Base-by-base conservation (phyloP, 2,797 vertebrate genomes). In the Tamandua tetradactyla region DNA sequence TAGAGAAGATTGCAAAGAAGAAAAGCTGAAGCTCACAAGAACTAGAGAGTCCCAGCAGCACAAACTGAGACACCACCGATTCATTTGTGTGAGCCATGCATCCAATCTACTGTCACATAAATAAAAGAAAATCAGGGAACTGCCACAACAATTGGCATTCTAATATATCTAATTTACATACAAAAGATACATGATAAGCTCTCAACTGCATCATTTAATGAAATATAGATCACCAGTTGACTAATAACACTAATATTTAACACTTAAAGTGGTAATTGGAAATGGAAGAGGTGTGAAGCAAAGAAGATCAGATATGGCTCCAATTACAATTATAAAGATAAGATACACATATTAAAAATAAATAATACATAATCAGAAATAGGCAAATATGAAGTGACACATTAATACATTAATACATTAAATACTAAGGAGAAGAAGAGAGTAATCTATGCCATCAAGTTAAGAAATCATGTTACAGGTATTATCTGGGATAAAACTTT, bases 11-110 rank as follows among this genome's bases (percentile, higher is more conserved):
- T 61, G 75, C 11, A 78, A 98, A 97, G n/a, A 97, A 62, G 40
- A 97, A 61, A 37, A 97, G 47, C 32, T 97, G 96, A 62, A 97
- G 69, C 93, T 96, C 81, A 93, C 88, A 44, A 61, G 96, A 96
- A 18, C 61, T 66, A 44, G 97, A 95, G 18, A 98, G 94, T 72
- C 97, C 97, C 84, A 96, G 85, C 66, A 98, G 89, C 68, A 97
- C 87, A 96, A 98, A 98, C 42, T 97, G 95, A 30, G 93, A 96
- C 3, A 97, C 88, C 4, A 37, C 18, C 11, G 97, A 97, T 80
- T 93, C 68, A 81, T 98, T 97, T 89, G 13, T 84, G 75, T 82
- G 76, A 92, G 88, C 96, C 97, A 97, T 98, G 75, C 64, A 27
- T 74, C 83, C 82, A 66, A 37, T 55, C 35, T 61, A 69, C 14